These are phyloP conservation scores for Chionis minor DNA, from an alignment of 2,113 vertebrate genomes.

Conservation along the genomic window DNA sequence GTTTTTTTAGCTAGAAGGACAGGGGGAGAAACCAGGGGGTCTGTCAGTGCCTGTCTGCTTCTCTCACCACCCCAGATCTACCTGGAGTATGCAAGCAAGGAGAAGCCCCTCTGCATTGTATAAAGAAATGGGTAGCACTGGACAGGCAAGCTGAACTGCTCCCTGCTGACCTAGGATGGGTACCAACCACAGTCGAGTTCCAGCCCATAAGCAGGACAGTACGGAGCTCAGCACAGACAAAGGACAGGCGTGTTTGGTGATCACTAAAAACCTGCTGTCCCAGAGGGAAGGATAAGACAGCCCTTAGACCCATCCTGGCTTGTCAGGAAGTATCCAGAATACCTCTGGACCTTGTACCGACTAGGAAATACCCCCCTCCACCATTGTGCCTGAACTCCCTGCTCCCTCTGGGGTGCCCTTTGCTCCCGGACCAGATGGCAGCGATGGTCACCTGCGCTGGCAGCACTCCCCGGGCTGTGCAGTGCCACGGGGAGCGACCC, in stretches of 20 bases:
- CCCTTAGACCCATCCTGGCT: background rate
- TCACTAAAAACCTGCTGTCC: background rate
- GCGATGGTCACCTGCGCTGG: background rate
- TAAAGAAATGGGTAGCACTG: background rate
- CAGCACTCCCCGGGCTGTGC: background rate
- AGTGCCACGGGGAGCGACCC: background rate
- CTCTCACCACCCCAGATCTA: background rate
- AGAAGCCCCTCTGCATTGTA: background rate
- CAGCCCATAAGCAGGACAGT: background rate
- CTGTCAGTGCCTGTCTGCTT: background rate
- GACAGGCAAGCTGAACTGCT: background rate
- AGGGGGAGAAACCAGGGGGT: background rate
- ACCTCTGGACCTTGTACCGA: background rate
- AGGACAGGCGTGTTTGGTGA: background rate
- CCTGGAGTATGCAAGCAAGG: background rate
- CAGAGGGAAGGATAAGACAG: background rate
- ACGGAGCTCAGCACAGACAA: background rate
- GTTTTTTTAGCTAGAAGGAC: background rate
- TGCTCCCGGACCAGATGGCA: background rate
- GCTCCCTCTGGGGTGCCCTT: background rate
- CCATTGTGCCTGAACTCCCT: background rate
- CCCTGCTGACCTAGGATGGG: background rate
- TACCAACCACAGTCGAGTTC: background rate
- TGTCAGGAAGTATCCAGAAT: background rate
- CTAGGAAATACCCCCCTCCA: background rate